Conservation (phyloP, 2,888 invertebrate genomes). For the Polydrusus pterygomalis region DNA sequence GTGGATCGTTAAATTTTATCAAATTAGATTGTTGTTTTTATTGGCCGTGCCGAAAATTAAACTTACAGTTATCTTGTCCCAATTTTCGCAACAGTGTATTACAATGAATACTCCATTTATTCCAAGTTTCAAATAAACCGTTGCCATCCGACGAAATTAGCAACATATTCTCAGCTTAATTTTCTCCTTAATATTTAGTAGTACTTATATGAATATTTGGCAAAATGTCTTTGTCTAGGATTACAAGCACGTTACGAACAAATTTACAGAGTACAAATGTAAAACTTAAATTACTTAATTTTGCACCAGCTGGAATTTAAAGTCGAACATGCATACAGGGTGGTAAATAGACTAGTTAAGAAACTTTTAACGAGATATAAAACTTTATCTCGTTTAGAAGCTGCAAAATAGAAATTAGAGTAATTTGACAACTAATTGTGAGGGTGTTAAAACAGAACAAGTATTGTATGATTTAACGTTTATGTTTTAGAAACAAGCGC, state of each 20-base stretch:
- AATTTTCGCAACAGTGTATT: slow-evolving; percentile 25
- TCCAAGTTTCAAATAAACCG: slow-evolving; percentile 27
- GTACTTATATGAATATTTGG: slow-evolving; percentile 39
- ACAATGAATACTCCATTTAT: slow-evolving; percentile 29
- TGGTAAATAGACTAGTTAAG: slow-evolving; percentile 3
- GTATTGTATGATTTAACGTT: neutral
- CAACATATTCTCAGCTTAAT: slow-evolving; percentile 38
- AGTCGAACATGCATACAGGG: slow-evolving; percentile 4
- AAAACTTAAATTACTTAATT: slow-evolving; percentile 21
- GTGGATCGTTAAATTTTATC: no score
- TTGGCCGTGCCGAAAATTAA: slow-evolving; percentile 4
- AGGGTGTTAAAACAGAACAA: neutral
- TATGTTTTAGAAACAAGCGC: no score
- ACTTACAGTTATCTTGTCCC: slow-evolving; percentile 4
- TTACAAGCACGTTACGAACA: slow-evolving; percentile 29
- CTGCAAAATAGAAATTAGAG: slow-evolving; percentile 1
- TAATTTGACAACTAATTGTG: neutral
- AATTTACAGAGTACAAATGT: slow-evolving; percentile 18
- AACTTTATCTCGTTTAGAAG: slow-evolving; percentile 5
- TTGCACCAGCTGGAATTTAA: slow-evolving; percentile 25
- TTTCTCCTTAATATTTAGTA: slow-evolving; percentile 36
- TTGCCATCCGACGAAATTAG: slow-evolving; percentile 36
- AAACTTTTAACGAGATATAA: slow-evolving; percentile 13
- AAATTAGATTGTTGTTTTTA: neutral
- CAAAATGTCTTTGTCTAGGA: slow-evolving; percentile 32